These are phyloP conservation scores for Halictus rubicundus DNA, from an alignment of 1,140 invertebrate species.

Conservation along the genomic window DNA sequence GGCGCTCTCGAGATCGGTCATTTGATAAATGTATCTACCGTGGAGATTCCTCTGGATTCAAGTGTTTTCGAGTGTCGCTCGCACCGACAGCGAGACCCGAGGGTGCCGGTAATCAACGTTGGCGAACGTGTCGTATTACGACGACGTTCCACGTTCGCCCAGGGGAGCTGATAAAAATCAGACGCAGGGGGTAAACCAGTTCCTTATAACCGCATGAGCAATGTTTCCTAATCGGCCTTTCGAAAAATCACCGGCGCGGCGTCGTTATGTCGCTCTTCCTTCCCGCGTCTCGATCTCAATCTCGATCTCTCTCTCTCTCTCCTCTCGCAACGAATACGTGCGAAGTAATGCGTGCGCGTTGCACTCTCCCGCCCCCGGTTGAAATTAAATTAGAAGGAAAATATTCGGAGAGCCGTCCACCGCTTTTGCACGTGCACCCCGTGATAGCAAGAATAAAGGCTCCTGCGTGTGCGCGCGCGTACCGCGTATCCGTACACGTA, in stretches of 20 bases:
- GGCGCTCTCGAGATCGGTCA: not conserved
- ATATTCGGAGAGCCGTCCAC: slow-evolving; percentile 59
- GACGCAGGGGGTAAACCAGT: not conserved
- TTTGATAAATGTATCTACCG: slow-evolving; percentile 8
- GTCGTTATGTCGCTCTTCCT: slow-evolving; percentile 41
- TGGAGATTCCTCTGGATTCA: slow-evolving; percentile 20
- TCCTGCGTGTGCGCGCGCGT: not conserved
- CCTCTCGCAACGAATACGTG: slow-evolving; percentile 29
- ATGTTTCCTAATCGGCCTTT: slow-evolving; percentile 45
- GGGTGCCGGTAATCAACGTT: not conserved
- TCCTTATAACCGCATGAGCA: not conserved
- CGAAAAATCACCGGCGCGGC: slow-evolving; percentile 42
- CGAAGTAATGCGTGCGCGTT: slow-evolving; percentile 43
- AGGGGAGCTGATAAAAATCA: not conserved
- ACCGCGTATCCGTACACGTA: not conserved
- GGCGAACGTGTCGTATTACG: not conserved
- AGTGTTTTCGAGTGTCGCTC: slow-evolving; percentile 19
- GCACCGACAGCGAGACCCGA: no score
- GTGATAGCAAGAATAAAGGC: slow-evolving; percentile 57
- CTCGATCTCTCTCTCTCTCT: slow-evolving; percentile 20
- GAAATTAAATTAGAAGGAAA: slow-evolving; percentile 68
- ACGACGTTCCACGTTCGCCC: not conserved
- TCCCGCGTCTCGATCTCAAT: slow-evolving; percentile 22
- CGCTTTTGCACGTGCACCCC: slow-evolving; percentile 53
- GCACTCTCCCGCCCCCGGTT: slow-evolving; percentile 28